Evolutionary conservation across 2,888 invertebrate species (phyloP).

Genomic region (Nebria salina): DNA sequence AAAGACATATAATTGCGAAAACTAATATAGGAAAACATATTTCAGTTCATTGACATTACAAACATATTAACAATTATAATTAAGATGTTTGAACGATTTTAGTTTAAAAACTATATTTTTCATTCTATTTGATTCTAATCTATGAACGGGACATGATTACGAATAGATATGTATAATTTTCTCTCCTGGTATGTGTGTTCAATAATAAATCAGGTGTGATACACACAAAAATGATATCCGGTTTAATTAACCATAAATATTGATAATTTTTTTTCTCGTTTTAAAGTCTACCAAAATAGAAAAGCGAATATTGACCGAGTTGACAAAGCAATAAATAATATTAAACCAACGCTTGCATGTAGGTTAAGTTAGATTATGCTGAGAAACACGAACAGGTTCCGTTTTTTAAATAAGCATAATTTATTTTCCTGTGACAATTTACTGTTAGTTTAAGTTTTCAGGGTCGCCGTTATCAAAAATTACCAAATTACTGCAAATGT

Average conservation of each 20-base stretch:
- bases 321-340: neutral
- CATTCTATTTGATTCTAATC: neutral
- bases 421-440: too few relatives aligned
- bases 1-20: too few relatives aligned
- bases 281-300: neutral
- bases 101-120: neutral
- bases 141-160: neutral
- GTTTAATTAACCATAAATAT: neutral
- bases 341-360: neutral
- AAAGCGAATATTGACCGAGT: neutral
- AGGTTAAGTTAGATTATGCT: too few relatives aligned
- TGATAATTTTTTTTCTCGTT: neutral
- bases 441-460: too few relatives aligned
- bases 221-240: too few relatives aligned
- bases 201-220: too few relatives aligned
- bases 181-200: too few relatives aligned
- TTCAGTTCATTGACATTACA: neutral
- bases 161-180: neutral
- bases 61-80: neutral
- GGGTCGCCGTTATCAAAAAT: too few relatives aligned
- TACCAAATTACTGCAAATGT: too few relatives aligned
- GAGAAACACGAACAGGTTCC: too few relatives aligned
- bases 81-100: neutral
- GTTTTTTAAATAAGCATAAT: too few relatives aligned
- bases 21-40: neutral